Percentiles rank a stretch among this genome's conserved stretches.
Evolutionary conservation across 92 coral and sea anemone species (phyloP).

Genomic region (Palythoa grandis): DNA sequence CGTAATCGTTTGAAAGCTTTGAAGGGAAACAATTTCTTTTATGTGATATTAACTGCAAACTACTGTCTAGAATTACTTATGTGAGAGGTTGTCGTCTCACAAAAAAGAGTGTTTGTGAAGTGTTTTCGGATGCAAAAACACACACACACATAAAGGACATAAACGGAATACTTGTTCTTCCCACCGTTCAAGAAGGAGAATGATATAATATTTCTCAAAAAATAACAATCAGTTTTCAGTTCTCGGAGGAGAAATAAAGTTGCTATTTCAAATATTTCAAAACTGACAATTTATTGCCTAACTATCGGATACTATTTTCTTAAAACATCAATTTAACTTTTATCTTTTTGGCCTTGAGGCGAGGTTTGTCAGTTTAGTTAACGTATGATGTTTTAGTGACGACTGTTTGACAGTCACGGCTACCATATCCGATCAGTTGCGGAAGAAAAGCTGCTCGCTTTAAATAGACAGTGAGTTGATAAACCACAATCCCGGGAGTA

Average conservation of each 20-base stretch:
- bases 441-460: neutral
- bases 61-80: conserved; percentile 23
- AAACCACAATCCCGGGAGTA: neutral
- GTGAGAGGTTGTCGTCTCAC: conserved; percentile 14
- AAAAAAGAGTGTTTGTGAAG: conserved; percentile 6
- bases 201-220: neutral
- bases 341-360: conserved; percentile 25
- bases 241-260: conserved; percentile 16
- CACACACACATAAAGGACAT: neutral
- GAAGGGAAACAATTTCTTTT: conserved; percentile 9
- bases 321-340: conserved; percentile 30
- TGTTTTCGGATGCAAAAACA: conserved; percentile 40
- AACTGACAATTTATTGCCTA: conserved; percentile 5
- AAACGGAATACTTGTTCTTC: neutral
- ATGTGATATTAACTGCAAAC: conserved; percentile 16
- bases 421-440: conserved; percentile 14
- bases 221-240: neutral
- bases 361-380: conserved; percentile 14
- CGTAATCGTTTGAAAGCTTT: neutral
- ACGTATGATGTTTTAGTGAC: neutral
- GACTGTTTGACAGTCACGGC: neutral
- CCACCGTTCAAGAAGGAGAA: neutral
- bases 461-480: neutral
- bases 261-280: conserved; percentile 11
- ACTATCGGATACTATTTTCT: conserved; percentile 30